Base-by-base conservation (phyloP, 2,113 vertebrate genomes). In the Platycercus adscitus region DNA sequence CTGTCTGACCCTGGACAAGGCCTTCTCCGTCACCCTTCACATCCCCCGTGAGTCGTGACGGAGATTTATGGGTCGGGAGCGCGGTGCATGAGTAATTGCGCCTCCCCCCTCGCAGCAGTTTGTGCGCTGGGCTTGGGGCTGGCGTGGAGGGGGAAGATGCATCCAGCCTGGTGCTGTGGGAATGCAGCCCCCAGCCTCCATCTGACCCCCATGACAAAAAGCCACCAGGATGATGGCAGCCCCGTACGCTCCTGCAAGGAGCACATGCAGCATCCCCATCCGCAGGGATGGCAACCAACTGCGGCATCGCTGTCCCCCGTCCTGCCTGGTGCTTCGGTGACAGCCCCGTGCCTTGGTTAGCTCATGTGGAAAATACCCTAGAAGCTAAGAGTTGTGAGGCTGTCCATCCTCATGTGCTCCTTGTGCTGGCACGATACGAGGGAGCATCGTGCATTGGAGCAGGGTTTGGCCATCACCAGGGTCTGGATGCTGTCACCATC, bases 1-100 rank as follows among this genome's bases (percentile, higher is more conserved):
- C 91, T 85, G 89, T 88, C 88, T 90, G 95, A 91, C 93, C 94
- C 91, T 88, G 71, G 94, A 89, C 89, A 5, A 96, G 94, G 81
- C 88, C 89, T 94, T 88, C 95, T 90, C 93, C 85, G 2, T 88
- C 95, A 79, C 69, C 87, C 91, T 93, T 87, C 81, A 28, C 83
- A 37, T 31, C 15, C 12, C 79, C 69, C 19, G 2, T 49, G 79
- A 80, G 82, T 94, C 55, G 29, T 70, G 76, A 49, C 1, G 6
- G 90, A 78, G 94, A 93, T 91, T 91, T 90, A 87, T 91, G 89
- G 86, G 76, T 46, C 0, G 2, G 82, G 64, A 91, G 88, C 28
- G 14, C 16, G 0, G 31, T 9, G 44, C 79, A 35, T 88, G 73
- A 81, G 86, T 82, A 72, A 89, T 79, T 9, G 24, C 1, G 28